Percentiles rank a stretch among this genome's conserved stretches.
These are phyloP conservation scores for Triplophysa siluroides DNA, from an alignment of 2,113 vertebrate genomes.

Conservation along the genomic window DNA sequence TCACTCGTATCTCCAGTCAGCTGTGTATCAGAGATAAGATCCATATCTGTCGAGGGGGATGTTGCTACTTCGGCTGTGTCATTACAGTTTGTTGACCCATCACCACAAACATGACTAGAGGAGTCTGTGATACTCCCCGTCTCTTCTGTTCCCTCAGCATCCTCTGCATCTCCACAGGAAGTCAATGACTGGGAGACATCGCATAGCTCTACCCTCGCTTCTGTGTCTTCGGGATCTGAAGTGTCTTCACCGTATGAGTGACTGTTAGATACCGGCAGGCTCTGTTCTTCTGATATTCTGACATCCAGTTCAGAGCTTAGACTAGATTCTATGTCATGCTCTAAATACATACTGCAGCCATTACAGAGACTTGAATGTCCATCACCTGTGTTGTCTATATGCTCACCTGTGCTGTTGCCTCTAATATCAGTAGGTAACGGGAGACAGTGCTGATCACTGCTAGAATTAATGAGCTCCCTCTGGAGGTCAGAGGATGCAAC, in stretches of 20 bases:
- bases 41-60: not conserved
- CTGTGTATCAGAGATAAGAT: slow-evolving; percentile 4
- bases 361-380: slow-evolving; percentile 46
- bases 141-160: slow-evolving; percentile 11
- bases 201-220: not conserved
- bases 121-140: slow-evolving; percentile 9
- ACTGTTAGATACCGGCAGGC: not conserved
- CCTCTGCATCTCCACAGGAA: slow-evolving; percentile 11
- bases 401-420: slow-evolving; percentile 60
- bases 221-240: not conserved
- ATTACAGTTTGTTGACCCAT: slow-evolving; percentile 72
- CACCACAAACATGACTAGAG: slow-evolving; percentile 56
- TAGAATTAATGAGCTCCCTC: not conserved
- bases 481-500: not conserved
- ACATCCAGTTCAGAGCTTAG: not conserved
- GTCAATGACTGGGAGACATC: not conserved
- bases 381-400: slow-evolving; percentile 58
- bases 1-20: slow-evolving; percentile 21
- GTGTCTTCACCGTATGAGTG: not conserved
- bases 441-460: slow-evolving; percentile 60
- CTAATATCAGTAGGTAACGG: slow-evolving; percentile 49
- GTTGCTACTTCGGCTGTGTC: slow-evolving; percentile 60
- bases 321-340: slow-evolving; percentile 35
- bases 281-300: slow-evolving; percentile 19
- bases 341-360: slow-evolving; percentile 50